Percentiles rank a stretch among this genome's conserved stretches.
Evolutionary conservation across 2,888 invertebrate species (phyloP).

Genomic region (Maniola hyperantus): DNA sequence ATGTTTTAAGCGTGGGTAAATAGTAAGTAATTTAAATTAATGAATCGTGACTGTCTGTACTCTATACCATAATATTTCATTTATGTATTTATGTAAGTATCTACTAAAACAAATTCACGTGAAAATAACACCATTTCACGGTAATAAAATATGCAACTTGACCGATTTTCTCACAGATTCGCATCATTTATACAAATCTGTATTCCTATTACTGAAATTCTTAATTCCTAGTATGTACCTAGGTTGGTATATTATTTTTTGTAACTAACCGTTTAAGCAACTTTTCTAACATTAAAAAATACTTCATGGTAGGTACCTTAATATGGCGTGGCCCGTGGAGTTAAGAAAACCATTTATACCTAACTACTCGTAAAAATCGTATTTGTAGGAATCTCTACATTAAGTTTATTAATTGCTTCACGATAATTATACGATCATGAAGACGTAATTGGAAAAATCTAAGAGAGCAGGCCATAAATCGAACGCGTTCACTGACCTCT

Average conservation of each 20-base stretch:
- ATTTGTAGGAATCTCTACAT: background rate
- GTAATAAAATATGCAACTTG: background rate
- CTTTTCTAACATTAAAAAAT: constrained; percentile 11
- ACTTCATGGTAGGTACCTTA: constrained; percentile 6
- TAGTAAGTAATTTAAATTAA: background rate
- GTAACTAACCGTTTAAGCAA: constrained; percentile 28
- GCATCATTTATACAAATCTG: constrained; percentile 3
- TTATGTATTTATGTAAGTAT: background rate
- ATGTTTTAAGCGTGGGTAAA: too few species aligned
- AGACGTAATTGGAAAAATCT: constrained; percentile 10
- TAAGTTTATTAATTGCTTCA: constrained; percentile 11
- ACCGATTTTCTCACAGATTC: constrained; percentile 11
- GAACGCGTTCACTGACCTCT: too few species aligned
- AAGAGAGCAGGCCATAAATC: background rate
- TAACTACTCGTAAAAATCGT: background rate
- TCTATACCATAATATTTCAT: too few species aligned
- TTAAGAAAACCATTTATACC: constrained; percentile 15
- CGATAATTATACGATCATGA: constrained; percentile 13
- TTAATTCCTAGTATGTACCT: constrained; percentile 2
- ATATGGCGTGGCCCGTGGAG: constrained; percentile 2
- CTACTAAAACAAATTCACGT: background rate
- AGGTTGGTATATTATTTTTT: constrained; percentile 24
- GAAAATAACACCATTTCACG: background rate
- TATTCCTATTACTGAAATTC: constrained; percentile 3
- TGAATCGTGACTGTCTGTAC: background rate